A percentile compares a stretch with the other conserved stretches of the same genome.
Conservation (phyloP, 2,888 invertebrate genomes). For the Eupithecia subumbrata region DNA sequence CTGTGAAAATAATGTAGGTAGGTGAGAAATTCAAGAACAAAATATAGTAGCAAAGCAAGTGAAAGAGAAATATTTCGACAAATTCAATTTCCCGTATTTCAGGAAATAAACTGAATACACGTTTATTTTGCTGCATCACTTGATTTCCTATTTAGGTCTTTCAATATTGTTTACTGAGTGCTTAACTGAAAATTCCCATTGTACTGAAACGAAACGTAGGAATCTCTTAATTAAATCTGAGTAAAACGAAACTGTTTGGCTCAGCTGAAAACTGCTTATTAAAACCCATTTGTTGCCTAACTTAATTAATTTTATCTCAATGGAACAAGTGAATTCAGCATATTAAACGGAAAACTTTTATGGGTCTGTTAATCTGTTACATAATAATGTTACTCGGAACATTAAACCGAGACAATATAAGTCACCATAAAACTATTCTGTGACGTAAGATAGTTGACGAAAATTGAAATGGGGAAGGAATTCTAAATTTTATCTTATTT, state of each 20-base stretch:
- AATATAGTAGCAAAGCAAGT: background rate
- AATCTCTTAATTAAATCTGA: conserved; percentile 59
- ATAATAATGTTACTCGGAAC: conserved; percentile 33
- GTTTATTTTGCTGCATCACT: conserved; percentile 51
- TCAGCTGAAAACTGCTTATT: conserved; percentile 44
- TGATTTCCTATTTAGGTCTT: conserved; percentile 63
- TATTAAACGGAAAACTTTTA: conserved; percentile 41
- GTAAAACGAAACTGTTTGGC: conserved; percentile 40
- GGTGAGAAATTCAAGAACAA: background rate
- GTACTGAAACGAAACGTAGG: conserved; percentile 48
- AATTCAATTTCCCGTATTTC: conserved; percentile 3
- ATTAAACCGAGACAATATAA: conserved; percentile 25
- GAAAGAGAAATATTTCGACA: background rate
- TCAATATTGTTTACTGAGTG: conserved; percentile 22
- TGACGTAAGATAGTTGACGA: conserved; percentile 13
- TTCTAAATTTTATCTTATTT: background rate
- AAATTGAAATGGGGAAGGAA: conserved; percentile 14
- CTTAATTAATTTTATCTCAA: conserved; percentile 46
- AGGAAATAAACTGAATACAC: conserved; percentile 57
- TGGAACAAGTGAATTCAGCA: conserved; percentile 44
- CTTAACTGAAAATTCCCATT: conserved; percentile 41
- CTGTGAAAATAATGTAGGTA: background rate
- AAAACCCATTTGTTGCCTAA: conserved; percentile 37
- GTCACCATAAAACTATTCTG: conserved; percentile 26
- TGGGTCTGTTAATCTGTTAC: conserved; percentile 36